These are phyloP conservation scores for Ptychochromis oligacanthus DNA, from an alignment of 2,113 vertebrate species.

Conservation along the genomic window DNA sequence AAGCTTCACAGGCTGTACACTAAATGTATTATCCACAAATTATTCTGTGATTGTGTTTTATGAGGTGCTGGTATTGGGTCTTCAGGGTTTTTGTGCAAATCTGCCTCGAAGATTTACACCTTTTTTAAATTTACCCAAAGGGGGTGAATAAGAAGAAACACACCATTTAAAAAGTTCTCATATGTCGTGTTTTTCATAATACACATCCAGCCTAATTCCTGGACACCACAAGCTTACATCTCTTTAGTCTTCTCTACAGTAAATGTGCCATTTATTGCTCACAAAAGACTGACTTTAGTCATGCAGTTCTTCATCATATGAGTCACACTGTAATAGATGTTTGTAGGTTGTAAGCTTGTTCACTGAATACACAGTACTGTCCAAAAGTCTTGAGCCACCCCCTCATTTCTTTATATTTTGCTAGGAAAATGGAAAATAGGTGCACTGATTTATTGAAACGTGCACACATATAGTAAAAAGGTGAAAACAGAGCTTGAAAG, in stretches of 20 bases:
- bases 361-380: background rate
- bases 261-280: background rate
- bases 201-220: background rate
- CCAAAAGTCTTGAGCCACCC: background rate
- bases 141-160: background rate
- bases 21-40: slow-evolving; percentile 64
- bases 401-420: background rate
- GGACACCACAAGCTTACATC: background rate
- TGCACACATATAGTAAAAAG: background rate
- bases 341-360: background rate
- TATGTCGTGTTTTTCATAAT: background rate
- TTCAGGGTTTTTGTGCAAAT: slow-evolving; percentile 38
- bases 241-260: background rate
- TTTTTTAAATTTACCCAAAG: background rate
- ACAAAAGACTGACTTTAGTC: background rate
- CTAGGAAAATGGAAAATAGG: background rate
- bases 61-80: slow-evolving; percentile 47
- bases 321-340: background rate
- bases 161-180: slow-evolving; percentile 4
- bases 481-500: background rate
- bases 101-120: slow-evolving; percentile 36
- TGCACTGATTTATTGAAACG: background rate
- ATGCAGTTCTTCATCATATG: slow-evolving; percentile 11
- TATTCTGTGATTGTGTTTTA: slow-evolving; percentile 59
- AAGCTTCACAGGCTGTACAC: slow-evolving; percentile 16